phyloP scores from a whole-genome alignment of 2,888 invertebrate genomes.

The Leucoptera coffeella region DNA sequence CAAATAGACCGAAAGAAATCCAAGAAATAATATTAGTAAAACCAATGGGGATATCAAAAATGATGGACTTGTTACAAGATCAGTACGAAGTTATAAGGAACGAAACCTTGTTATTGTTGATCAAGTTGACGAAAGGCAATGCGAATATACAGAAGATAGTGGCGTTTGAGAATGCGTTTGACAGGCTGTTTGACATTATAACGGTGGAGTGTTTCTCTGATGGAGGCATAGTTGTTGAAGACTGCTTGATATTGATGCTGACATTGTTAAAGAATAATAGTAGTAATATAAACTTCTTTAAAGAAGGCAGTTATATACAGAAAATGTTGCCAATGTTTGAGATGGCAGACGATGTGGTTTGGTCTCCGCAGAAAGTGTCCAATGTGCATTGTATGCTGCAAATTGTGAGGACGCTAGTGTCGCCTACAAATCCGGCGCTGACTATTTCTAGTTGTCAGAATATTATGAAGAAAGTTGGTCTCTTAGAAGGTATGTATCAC shows the following conservation, averaged over 20 bases:
- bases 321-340: slow-evolving; percentile 84
- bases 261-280: slow-evolving; percentile 92
- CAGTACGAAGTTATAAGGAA: slow-evolving; percentile 93
- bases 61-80: slow-evolving; percentile 94
- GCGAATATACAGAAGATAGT: slow-evolving; percentile 98
- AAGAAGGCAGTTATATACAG: slow-evolving; percentile 95
- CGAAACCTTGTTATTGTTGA: slow-evolving; percentile 85
- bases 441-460: slow-evolving; percentile 79
- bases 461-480: slow-evolving; percentile 77
- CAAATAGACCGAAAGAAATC: slow-evolving; percentile 79
- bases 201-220: slow-evolving; percentile 86
- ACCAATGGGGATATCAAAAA: slow-evolving; percentile 95
- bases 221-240: slow-evolving; percentile 97
- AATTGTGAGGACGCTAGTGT: slow-evolving; percentile 84
- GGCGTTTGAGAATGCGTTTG: slow-evolving; percentile 98
- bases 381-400: slow-evolving; percentile 91
- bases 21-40: slow-evolving; percentile 83
- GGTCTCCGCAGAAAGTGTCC: slow-evolving; percentile 91
- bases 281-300: slow-evolving; percentile 97
- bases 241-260: slow-evolving; percentile 87
- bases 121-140: slow-evolving; percentile 87
- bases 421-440: slow-evolving; percentile 88
- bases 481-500: too few relatives aligned
- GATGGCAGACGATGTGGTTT: slow-evolving; percentile 66
- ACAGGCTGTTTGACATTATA: slow-evolving; percentile 89